These are phyloP conservation scores for Anguilla japonica DNA, from an alignment of 2,113 vertebrate genomes.

Conservation along the genomic window DNA sequence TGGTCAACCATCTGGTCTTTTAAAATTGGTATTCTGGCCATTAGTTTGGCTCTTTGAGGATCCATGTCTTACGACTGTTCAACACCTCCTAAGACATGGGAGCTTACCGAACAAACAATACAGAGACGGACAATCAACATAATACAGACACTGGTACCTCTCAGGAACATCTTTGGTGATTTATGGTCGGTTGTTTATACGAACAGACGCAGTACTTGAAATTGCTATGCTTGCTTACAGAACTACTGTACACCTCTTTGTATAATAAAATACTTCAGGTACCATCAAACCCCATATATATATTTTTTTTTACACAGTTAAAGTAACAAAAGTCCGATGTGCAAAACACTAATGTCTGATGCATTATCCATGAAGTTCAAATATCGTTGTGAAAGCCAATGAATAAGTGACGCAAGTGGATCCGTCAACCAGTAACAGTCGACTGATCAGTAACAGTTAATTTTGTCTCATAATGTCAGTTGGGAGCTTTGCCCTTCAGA, in stretches of 20 bases:
- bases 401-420: neutral
- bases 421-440: neutral
- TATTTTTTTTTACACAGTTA: neutral
- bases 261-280: neutral
- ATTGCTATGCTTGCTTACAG: neutral
- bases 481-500: neutral
- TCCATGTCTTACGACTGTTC: neutral
- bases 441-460: neutral
- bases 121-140: neutral
- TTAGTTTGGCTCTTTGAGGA: neutral
- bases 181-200: neutral
- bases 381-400: constrained; percentile 5
- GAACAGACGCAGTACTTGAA: neutral
- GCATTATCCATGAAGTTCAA: neutral
- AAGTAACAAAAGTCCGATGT: constrained; percentile 26
- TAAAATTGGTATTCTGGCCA: neutral
- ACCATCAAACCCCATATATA: constrained; percentile 9
- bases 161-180: neutral
- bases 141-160: neutral
- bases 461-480: too few relatives aligned
- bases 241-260: constrained; percentile 7
- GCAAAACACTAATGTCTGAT: constrained; percentile 26
- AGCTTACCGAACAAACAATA: neutral
- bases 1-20: neutral
- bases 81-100: neutral